Evolutionary conservation across 1,140 invertebrate genomes (phyloP).

Genomic region (Mizuhopecten yessoensis): DNA sequence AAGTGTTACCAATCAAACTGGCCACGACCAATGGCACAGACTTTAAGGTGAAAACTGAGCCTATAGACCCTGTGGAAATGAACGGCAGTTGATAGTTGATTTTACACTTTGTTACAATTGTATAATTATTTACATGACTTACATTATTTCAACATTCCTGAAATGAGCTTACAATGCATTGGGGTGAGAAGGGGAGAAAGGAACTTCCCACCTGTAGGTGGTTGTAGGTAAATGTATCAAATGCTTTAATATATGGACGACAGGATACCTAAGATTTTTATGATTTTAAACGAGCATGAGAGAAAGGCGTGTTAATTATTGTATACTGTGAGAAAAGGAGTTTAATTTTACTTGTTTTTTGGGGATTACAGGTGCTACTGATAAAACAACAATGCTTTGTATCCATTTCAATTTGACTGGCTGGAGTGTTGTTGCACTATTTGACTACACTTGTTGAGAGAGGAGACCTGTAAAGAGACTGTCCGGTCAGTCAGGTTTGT

Average conservation of each 20-base stretch:
- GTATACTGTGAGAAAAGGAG: neutral
- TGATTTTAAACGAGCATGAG: neutral
- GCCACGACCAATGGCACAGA: slow-evolving; percentile 88
- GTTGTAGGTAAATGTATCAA: neutral
- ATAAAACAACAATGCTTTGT: too few species aligned
- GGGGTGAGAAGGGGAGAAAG: neutral
- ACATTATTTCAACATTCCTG: slow-evolving; percentile 92
- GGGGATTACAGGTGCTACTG: too few species aligned
- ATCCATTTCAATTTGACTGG: too few species aligned
- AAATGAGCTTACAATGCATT: neutral
- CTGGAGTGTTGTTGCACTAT: neutral
- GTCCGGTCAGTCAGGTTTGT: neutral
- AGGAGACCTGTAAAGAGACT: neutral
- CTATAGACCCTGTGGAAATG: slow-evolving; percentile 92
- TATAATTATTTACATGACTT: slow-evolving; percentile 92
- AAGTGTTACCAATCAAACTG: slow-evolving; percentile 84
- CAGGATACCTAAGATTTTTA: neutral
- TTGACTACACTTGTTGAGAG: neutral
- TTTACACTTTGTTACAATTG: slow-evolving; percentile 94
- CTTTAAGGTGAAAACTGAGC: slow-evolving; percentile 95
- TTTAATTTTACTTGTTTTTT: too few species aligned
- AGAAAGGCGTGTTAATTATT: neutral
- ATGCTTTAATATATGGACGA: neutral
- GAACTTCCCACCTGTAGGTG: neutral
- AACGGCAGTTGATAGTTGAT: slow-evolving; percentile 94